Evolutionary conservation across 2,113 vertebrate genomes (phyloP).

Genomic region (Rhynchomys soricoides): DNA sequence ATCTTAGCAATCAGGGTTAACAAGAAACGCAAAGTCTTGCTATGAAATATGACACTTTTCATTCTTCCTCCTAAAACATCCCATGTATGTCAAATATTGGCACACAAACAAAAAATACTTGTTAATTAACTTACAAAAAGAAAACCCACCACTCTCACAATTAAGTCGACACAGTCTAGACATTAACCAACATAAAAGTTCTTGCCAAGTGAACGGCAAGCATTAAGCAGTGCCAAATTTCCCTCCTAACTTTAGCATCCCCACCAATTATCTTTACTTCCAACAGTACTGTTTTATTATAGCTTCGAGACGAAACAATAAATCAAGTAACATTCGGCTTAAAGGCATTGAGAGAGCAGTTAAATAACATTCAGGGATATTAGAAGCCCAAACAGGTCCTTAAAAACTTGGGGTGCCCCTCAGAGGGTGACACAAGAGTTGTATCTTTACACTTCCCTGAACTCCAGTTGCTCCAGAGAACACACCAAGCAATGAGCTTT

Average conservation of each 20-base stretch:
- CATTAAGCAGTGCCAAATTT: conserved; percentile 17
- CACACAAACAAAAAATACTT: conserved; percentile 15
- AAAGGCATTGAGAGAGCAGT: neutral
- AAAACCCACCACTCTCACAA: neutral
- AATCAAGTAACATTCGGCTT: neutral
- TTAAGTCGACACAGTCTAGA: neutral
- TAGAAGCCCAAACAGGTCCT: neutral
- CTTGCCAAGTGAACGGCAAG: conserved; percentile 10
- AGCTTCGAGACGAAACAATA: conserved; percentile 28
- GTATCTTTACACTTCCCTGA: neutral
- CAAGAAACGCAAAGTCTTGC: neutral
- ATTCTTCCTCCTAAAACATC: conserved; percentile 39
- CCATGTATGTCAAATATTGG: neutral
- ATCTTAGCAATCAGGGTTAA: neutral
- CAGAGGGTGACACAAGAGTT: neutral
- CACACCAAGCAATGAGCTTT: neutral
- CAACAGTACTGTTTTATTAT: conserved; percentile 27
- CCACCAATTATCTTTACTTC: conserved; percentile 44
- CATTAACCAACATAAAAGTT: conserved; percentile 12
- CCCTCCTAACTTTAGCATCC: conserved; percentile 27
- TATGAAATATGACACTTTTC: neutral
- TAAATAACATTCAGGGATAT: neutral
- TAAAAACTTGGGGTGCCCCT: neutral
- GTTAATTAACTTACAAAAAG: conserved; percentile 24
- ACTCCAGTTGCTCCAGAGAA: neutral